A percentile compares a stretch with the other conserved stretches of the same genome.
phyloP scores from a whole-genome alignment of 2,113 vertebrate species.

The Agapornis roseicollis region DNA sequence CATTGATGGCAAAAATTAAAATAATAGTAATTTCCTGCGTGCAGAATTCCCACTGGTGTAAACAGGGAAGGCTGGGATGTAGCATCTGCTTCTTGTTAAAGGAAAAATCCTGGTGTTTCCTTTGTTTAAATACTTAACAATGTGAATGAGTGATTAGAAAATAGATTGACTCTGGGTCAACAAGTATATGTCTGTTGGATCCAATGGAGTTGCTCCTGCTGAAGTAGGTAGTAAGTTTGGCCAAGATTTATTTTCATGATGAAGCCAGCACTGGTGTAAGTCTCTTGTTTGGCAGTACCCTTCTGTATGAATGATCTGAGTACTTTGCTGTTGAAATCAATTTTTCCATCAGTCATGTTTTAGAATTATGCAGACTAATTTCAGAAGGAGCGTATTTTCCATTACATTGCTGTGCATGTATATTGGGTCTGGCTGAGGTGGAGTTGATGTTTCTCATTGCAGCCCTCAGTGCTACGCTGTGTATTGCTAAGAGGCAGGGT shows the following conservation, averaged over 20 bases:
- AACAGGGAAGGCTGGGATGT: not conserved
- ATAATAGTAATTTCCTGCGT: not conserved
- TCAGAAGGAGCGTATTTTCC: constrained; percentile 9
- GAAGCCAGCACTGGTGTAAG: not conserved
- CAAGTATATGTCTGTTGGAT: not conserved
- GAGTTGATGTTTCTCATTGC: not conserved
- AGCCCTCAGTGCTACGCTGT: not conserved
- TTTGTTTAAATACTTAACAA: not conserved
- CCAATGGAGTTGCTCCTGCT: not conserved
- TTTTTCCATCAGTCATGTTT: not conserved
- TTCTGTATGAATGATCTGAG: not conserved
- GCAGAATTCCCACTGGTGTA: not conserved
- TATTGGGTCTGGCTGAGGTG: not conserved
- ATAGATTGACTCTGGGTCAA: not conserved
- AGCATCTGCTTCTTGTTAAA: not conserved
- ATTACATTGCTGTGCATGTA: not conserved
- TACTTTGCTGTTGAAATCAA: not conserved
- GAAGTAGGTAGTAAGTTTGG: not conserved
- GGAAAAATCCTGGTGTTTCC: not conserved
- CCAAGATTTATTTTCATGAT: not conserved
- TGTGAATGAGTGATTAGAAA: not conserved
- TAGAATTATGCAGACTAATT: constrained; percentile 23
- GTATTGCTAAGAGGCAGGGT: not conserved
- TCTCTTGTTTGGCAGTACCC: not conserved
- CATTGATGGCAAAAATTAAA: not conserved